These are phyloP conservation scores for Chaetoderma sp. DNA, from an alignment of 2,888 invertebrate genomes.

Conservation along the genomic window DNA sequence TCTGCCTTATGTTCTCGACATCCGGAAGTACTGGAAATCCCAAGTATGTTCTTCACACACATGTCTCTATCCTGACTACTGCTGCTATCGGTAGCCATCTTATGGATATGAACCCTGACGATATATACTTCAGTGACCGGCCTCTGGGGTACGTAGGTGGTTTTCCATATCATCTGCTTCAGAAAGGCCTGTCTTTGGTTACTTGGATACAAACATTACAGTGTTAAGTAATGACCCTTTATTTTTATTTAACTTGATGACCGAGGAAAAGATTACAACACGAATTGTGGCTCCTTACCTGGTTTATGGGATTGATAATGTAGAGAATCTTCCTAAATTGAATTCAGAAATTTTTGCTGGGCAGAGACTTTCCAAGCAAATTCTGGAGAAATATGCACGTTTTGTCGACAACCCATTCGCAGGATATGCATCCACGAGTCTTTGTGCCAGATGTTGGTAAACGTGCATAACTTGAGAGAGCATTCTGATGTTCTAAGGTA, in stretches of 20 bases:
- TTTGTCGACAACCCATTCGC: not conserved
- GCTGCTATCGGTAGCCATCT: not conserved
- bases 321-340: not conserved
- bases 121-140: slow-evolving; percentile 11
- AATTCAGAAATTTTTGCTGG: not conserved
- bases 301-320: not conserved
- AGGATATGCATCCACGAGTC: not conserved
- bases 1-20: not conserved
- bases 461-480: not conserved
- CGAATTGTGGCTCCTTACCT: not conserved
- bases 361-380: not conserved
- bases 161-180: not conserved
- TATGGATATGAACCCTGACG: not conserved
- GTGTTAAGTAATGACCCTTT: not conserved
- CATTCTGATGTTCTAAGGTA: not conserved
- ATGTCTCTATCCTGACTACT: slow-evolving; percentile 2
- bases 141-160: slow-evolving; percentile 7
- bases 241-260: not conserved
- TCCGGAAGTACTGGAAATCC: slow-evolving; percentile 9
- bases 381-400: not conserved
- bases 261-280: not conserved
- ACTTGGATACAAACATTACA: not conserved
- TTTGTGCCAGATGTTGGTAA: not conserved
- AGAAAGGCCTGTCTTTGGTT: not conserved
- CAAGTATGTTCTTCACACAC: slow-evolving; percentile 6